Evolutionary conservation across 1,140 invertebrate genomes (phyloP), one percentile per base, ranked within the genome.

Genomic region (Leptinotarsa defecta): DNA sequence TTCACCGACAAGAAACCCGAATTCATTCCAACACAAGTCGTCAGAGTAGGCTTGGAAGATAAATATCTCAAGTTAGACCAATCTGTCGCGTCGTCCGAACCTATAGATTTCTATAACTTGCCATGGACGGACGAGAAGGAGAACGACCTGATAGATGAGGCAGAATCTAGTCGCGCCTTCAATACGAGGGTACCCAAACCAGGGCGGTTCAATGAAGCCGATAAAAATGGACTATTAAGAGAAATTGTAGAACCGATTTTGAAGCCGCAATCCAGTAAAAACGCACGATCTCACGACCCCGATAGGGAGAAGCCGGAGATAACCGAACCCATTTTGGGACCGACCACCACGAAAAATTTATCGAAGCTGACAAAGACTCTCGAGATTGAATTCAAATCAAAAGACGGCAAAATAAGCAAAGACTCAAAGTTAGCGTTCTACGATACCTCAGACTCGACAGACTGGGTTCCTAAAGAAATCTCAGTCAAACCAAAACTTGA

Each of bases 281-380:
- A 85, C 5, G 88, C 86, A 0, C 81, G 89, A 48, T 86, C 88
- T 0, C 78, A 89, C 62, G 86, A 85, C 74, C 74, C 88, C 1
- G 80, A 85, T 13, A 79, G 81, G 64, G 80, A 86, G 43, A 87
- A 87, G 65, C 80, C 89, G 1, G 92, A 93, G 82, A 93, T 94
- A 22, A 90, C 91, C 0, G 92, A 94, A 79, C 93, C 93, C 0
- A 89, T 94, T 48, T 83, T 94, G 1, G 87, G 90, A 75, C 90
- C 92, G 0, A 89, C 89, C 75, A 86, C 89, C 61, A 83, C 88
- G 0, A 88, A 89, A 77, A 86, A 72, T 49, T 72, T 11, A 48
- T 5, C 57, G n/a, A 71, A 13, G 15, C 20, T 22, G 15, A 71
- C 20, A 19, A 71, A 34, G 17, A 19, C n/a, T 27, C 57, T 11